A percentile compares a stretch with the other conserved stretches of the same genome.
Conservation (phyloP, 2,797 vertebrate genomes). For the Neosalanx taihuensis region DNA sequence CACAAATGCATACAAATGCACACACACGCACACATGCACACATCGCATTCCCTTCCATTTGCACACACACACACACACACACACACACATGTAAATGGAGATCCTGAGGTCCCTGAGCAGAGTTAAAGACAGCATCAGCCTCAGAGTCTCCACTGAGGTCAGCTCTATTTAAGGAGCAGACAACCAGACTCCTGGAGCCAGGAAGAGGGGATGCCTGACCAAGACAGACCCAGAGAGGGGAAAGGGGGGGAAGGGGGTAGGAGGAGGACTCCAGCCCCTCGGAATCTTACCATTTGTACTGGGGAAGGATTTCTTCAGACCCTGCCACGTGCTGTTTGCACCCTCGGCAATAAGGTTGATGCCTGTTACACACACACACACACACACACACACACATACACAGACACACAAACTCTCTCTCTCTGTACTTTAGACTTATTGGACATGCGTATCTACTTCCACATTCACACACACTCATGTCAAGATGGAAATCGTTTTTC, state of each 20-base stretch:
- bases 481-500: too few relatives aligned
- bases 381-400: not conserved
- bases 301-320: slow-evolving; percentile 13
- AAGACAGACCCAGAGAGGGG: slow-evolving; percentile 36
- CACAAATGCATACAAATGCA: slow-evolving; percentile 36
- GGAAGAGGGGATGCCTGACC: slow-evolving; percentile 53
- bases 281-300: not conserved
- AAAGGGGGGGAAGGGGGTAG: slow-evolving; percentile 19
- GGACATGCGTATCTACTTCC: too few relatives aligned
- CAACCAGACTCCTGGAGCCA: slow-evolving; percentile 71
- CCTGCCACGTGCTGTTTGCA: slow-evolving; percentile 18
- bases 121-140: slow-evolving; percentile 55
- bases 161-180: slow-evolving; percentile 77
- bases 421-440: too few relatives aligned
- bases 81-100: slow-evolving; percentile 57
- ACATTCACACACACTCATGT: too few relatives aligned
- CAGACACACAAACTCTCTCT: not conserved
- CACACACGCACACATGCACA: not conserved
- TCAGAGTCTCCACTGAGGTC: slow-evolving; percentile 67
- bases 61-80: slow-evolving; percentile 20
- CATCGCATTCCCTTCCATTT: not conserved
- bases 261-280: slow-evolving; percentile 1
- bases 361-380: too few relatives aligned
- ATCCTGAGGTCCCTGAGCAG: slow-evolving; percentile 36
- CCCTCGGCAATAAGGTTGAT: slow-evolving; percentile 9